These are phyloP conservation scores for Conops quadrifasciatus DNA, from an alignment of 2,888 invertebrate species.

Conservation along the genomic window DNA sequence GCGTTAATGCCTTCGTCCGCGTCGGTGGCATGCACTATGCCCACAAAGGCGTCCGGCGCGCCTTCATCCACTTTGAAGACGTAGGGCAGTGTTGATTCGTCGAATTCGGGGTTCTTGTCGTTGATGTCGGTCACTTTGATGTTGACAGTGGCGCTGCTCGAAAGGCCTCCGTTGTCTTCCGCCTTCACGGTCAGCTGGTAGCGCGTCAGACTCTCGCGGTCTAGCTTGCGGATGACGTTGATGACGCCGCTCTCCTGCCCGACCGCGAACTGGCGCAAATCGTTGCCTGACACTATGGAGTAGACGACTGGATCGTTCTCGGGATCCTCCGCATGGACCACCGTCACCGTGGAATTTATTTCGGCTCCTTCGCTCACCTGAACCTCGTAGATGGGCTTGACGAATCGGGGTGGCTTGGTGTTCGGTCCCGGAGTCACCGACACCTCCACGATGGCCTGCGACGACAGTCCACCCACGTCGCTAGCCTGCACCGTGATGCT, in stretches of 20 bases:
- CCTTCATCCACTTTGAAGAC: slow-evolving; percentile 84
- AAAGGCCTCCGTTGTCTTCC: slow-evolving; percentile 84
- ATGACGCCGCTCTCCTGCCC: slow-evolving; percentile 89
- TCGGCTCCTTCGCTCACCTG: slow-evolving; percentile 90
- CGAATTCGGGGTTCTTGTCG: slow-evolving; percentile 90
- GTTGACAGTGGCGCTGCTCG: slow-evolving; percentile 84
- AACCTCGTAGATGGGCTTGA: slow-evolving; percentile 83
- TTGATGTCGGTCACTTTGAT: slow-evolving; percentile 91
- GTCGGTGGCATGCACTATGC: slow-evolving; percentile 85
- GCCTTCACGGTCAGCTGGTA: slow-evolving; percentile 88
- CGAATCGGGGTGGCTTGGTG: slow-evolving; percentile 82
- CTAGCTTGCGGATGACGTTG: slow-evolving; percentile 83
- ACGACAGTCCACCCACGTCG: slow-evolving; percentile 80
- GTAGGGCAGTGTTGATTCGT: slow-evolving; percentile 77
- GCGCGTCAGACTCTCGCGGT: slow-evolving; percentile 87
- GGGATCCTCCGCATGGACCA: slow-evolving; percentile 86
- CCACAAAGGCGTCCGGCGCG: slow-evolving; percentile 70
- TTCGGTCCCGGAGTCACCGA: slow-evolving; percentile 85
- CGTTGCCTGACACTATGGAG: slow-evolving; percentile 87
- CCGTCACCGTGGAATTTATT: slow-evolving; percentile 84
- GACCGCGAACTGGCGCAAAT: slow-evolving; percentile 86
- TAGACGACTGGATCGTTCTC: slow-evolving; percentile 88
- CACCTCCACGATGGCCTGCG: slow-evolving; percentile 87
- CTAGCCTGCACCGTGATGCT: slow-evolving; percentile 86
- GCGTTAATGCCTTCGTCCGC: slow-evolving; percentile 88